Evolutionary conservation across 2,888 invertebrate genomes (phyloP).

Genomic region (Theodoxus fluviatilis): DNA sequence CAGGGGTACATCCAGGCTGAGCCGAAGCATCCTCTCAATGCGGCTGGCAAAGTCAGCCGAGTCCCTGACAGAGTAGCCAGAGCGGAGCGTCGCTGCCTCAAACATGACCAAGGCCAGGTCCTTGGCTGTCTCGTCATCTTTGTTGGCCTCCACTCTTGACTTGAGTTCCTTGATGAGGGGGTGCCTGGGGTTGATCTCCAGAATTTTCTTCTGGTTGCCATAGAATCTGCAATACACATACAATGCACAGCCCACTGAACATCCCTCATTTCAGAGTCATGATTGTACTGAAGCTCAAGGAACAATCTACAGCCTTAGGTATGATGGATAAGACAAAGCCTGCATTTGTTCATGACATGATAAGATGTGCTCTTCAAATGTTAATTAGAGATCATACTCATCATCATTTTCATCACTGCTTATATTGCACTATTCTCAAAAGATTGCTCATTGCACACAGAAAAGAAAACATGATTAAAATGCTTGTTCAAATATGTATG

Average conservation of each 20-base stretch:
- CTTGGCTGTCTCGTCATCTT: slow-evolving; percentile 79
- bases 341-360: too few species aligned
- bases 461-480: too few species aligned
- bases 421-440: too few species aligned
- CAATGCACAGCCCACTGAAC: slow-evolving; percentile 26
- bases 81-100: slow-evolving; percentile 81
- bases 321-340: too few species aligned
- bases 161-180: slow-evolving; percentile 92
- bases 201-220: slow-evolving; percentile 79
- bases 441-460: too few species aligned
- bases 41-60: slow-evolving; percentile 86
- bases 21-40: slow-evolving; percentile 85
- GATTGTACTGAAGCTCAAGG: too few species aligned
- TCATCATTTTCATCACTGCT: too few species aligned
- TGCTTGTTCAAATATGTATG: too few species aligned
- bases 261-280: neutral
- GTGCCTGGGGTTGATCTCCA: slow-evolving; percentile 97
- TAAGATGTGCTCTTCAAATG: too few species aligned
- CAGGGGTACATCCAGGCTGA: slow-evolving; percentile 67
- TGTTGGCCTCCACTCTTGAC: slow-evolving; percentile 78
- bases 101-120: slow-evolving; percentile 85
- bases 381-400: too few species aligned
- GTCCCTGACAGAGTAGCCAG: slow-evolving; percentile 90
- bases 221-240: slow-evolving; percentile 59
- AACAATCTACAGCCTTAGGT: too few species aligned